Conservation (phyloP, 2,797 vertebrate genomes). For the Psittacula derbiana region DNA sequence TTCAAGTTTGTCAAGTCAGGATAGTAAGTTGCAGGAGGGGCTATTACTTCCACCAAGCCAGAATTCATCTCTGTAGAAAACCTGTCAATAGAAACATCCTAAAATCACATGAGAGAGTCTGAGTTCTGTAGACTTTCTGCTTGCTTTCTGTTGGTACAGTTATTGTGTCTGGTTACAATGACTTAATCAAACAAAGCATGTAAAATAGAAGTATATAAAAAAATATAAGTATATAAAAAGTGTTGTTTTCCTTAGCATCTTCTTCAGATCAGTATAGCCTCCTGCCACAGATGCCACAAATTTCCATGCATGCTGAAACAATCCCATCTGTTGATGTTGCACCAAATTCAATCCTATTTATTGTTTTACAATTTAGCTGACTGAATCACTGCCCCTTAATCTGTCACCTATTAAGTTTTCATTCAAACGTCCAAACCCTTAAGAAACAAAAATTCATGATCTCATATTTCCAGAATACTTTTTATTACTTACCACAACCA, state of each 20-base stretch:
- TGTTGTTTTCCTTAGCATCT: background rate
- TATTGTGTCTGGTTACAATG: background rate
- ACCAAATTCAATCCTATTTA: background rate
- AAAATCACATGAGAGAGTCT: background rate
- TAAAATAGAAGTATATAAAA: background rate
- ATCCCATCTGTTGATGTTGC: background rate
- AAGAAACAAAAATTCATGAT: background rate
- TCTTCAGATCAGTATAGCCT: background rate
- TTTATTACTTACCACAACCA: background rate
- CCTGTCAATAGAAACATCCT: slow-evolving; percentile 71
- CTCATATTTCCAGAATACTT: background rate
- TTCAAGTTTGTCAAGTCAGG: slow-evolving; percentile 93
- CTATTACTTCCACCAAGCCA: slow-evolving; percentile 95
- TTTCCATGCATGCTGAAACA: background rate
- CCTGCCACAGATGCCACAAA: background rate
- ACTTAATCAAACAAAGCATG: background rate
- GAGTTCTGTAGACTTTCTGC: background rate
- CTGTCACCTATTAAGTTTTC: background rate
- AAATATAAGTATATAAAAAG: background rate
- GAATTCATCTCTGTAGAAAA: slow-evolving; percentile 94
- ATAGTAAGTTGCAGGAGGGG: slow-evolving; percentile 92
- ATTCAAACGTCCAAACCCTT: background rate
- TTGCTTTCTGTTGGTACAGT: background rate
- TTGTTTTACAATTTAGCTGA: background rate
- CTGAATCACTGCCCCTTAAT: background rate